Evolutionary conservation across 2,113 vertebrate genomes (phyloP), one percentile per base, ranked within the genome.

Genomic region (Microcebus murinus): DNA sequence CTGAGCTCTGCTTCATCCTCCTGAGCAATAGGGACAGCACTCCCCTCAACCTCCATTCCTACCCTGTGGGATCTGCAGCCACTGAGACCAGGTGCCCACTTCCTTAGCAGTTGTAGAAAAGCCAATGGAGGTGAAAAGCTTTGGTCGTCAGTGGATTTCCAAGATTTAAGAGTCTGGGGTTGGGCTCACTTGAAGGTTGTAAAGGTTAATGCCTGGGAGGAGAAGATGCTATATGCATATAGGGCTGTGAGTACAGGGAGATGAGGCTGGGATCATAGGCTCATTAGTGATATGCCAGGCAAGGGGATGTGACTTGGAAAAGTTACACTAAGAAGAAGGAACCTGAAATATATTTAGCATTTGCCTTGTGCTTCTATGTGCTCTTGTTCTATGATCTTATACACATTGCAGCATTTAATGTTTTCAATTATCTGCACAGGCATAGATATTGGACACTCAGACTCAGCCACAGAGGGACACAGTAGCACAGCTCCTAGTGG

Each of bases 291-390:
- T 13, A 8, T 21, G 8, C 14, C 5, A 2, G 57, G n/a, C 5
- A 55, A 39, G 20, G 29, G 23, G 4, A 68, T 1, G 14, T 45
- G 31, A 27, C 34, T 39, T 84, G 81, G n/a, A 82, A 63, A 88
- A 55, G 8, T 15, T 45, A 50, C 8, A 59, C 11, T 61, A 55
- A 87, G 67, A 81, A 70, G 7, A 36, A 88, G 27, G 31, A 83
- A 80, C 20, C 3, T 48, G n/a, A 76, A n/a, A 52, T 29, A 50
- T 11, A 15, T 23, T 39, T 52, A 90, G 4, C 4, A n/a, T 55
- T n/a, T 68, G 23, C 14, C 42, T 15, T 15, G 0, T 27, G 6
- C 0, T 6, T 6, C 5, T 63, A 20, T 55, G 1, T 45, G 11
- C 14, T 79, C 11, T 81, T 73, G 34, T 4, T 70, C 18, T 48